Base-by-base conservation (phyloP, 2,888 invertebrate species). In the Rambutsinella grinnellia region DNA sequence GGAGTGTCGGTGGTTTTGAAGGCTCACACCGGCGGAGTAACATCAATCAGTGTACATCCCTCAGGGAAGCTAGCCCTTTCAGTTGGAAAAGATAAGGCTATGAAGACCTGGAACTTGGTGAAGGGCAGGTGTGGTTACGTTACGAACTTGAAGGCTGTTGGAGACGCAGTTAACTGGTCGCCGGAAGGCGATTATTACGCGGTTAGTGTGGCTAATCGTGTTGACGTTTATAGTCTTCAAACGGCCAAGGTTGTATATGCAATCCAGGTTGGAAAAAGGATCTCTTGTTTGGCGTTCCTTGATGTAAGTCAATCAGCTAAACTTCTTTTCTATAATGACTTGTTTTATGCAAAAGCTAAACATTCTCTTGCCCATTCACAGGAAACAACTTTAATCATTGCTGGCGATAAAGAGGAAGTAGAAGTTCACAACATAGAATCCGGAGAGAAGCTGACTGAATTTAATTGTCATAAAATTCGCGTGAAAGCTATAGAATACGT, bases 71-170 rank as follows among this genome's bases (percentile, higher is more conserved):
- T 97, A 81, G 95, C 95, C 0, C 87, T 98, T 8, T 93, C 96
- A 13, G 90, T 96, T 47, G 95, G 96, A 17, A 91, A 90, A 60
- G 97, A 98, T 87, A 91, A 91, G 83, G 92, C 93, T 3, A 87
- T 98, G 56, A 89, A 93, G 84, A 97, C 97, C 2, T 98, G 98
- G 98, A 97, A 98, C 88, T 89, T 98, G 78, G 89, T 97, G 0
- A 96, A 95, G 86, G 97, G 97, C 0, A 90, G 96, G 76, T 92
- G 92, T 83, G 97, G 96, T 0, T 97, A 94, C 86, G 92, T 93
- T 0, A 94, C 93, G n/a, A 96, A 96, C 86, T 88, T 97, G 36
- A 91, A 91, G 79, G 92, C 90, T 85, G 92, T 92, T 87, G 89
- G 86, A 62, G 87, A 88, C 75, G 82, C 86, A 51, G 88, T 90